Evolutionary conservation across 2,797 vertebrate genomes (phyloP).

Genomic region (Mormyrops boulengeri): DNA sequence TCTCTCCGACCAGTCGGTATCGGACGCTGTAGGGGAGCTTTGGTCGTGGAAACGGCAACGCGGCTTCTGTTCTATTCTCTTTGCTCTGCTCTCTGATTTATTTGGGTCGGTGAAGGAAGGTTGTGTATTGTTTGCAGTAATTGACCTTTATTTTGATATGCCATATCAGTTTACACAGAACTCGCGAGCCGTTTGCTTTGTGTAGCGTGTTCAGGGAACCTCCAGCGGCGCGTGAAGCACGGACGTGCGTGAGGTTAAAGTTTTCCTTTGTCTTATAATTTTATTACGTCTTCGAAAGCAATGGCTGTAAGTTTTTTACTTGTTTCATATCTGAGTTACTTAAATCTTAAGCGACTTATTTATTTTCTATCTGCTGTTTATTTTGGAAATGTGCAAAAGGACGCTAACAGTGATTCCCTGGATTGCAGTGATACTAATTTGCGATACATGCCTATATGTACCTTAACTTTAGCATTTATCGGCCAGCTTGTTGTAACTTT

Average conservation of each 20-base stretch:
- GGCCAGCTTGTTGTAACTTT: neutral
- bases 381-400: neutral
- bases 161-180: neutral
- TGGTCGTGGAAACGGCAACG: too few relatives aligned
- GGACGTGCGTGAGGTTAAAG: too few relatives aligned
- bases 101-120: neutral
- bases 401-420: too few relatives aligned
- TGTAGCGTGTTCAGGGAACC: neutral
- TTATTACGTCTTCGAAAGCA: neutral
- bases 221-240: neutral
- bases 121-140: neutral
- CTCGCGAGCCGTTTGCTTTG: neutral
- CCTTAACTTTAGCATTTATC: neutral
- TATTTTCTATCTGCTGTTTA: neutral
- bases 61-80: neutral
- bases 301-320: neutral
- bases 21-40: neutral
- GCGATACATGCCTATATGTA: too few relatives aligned
- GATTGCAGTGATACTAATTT: too few relatives aligned
- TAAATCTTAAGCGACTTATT: neutral
- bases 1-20: neutral
- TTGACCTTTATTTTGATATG: neutral
- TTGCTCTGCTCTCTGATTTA: neutral
- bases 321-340: neutral
- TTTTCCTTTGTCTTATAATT: too few relatives aligned